Conservation (phyloP, 2,888 invertebrate species). For the Lepeophtheirus nordmannii region DNA sequence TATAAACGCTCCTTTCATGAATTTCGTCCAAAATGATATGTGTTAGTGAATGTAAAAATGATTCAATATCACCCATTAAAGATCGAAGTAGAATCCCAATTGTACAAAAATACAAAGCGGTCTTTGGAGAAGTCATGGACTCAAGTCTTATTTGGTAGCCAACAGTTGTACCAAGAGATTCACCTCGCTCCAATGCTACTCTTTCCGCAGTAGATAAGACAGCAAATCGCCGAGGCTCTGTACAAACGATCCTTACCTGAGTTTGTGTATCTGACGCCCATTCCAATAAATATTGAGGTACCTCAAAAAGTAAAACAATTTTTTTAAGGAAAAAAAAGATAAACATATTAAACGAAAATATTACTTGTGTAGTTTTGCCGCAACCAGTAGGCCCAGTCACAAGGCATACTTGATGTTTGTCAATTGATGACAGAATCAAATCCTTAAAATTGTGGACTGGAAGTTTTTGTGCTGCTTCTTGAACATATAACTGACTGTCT, state of each 20-base stretch:
- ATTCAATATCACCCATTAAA: constrained; percentile 51
- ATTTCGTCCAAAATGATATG: constrained; percentile 86
- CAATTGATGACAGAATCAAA: constrained; percentile 49
- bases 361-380: constrained; percentile 78
- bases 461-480: constrained; percentile 33
- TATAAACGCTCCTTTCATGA: constrained; percentile 81
- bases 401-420: constrained; percentile 46
- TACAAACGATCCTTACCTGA: constrained; percentile 70
- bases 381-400: constrained; percentile 60
- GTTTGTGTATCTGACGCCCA: neutral
- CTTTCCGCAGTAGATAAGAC: constrained; percentile 77
- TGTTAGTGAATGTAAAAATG: constrained; percentile 52
- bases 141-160: constrained; percentile 67
- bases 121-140: constrained; percentile 53
- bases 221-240: constrained; percentile 79
- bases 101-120: constrained; percentile 76
- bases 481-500: neutral
- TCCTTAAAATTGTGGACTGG: constrained; percentile 52
- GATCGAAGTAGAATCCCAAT: constrained; percentile 74
- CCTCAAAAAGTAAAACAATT: neutral
- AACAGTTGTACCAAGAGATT: constrained; percentile 44
- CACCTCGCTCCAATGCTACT: constrained; percentile 58
- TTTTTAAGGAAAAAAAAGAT: constrained; percentile 20
- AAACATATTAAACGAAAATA: too few species aligned
- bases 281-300: constrained; percentile 6